phyloP scores from a whole-genome alignment of 2,888 invertebrate species.

The Clistopyga incitator region DNA sequence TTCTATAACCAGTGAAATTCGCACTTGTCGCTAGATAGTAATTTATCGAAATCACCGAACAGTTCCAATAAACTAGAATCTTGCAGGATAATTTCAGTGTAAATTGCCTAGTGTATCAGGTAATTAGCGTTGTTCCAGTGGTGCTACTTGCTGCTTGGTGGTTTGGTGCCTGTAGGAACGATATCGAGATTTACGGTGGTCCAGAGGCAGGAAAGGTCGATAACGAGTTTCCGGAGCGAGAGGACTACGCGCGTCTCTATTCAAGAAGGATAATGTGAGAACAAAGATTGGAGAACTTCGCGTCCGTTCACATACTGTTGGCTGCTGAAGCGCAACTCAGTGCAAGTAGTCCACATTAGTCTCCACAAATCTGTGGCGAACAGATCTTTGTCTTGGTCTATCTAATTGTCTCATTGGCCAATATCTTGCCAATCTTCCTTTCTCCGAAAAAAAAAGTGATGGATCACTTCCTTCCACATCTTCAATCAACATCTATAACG shows the following conservation, averaged over 20 bases:
- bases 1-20: constrained; percentile 37
- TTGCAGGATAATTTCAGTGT: constrained; percentile 61
- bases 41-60: constrained; percentile 61
- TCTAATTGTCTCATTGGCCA: constrained; percentile 44
- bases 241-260: constrained; percentile 17
- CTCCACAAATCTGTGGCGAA: constrained; percentile 50
- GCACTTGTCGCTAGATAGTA: constrained; percentile 36
- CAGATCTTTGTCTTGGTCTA: constrained; percentile 9
- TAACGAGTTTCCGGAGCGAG: constrained; percentile 59
- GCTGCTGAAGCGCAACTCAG: background rate
- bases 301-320: constrained; percentile 13
- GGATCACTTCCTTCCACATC: constrained; percentile 1
- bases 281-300: constrained; percentile 65
- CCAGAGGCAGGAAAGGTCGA: constrained; percentile 64
- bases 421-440: constrained; percentile 18
- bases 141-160: constrained; percentile 6
- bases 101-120: constrained; percentile 69
- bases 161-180: constrained; percentile 63
- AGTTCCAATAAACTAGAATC: constrained; percentile 65
- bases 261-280: constrained; percentile 40
- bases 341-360: constrained; percentile 27
- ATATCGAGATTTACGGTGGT: constrained; percentile 77
- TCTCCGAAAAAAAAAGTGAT: background rate
- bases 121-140: constrained; percentile 72
- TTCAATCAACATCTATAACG: background rate